These are phyloP conservation scores for Pantherophis vulpinus DNA, from an alignment of 2,797 vertebrate species.

Conservation along the genomic window DNA sequence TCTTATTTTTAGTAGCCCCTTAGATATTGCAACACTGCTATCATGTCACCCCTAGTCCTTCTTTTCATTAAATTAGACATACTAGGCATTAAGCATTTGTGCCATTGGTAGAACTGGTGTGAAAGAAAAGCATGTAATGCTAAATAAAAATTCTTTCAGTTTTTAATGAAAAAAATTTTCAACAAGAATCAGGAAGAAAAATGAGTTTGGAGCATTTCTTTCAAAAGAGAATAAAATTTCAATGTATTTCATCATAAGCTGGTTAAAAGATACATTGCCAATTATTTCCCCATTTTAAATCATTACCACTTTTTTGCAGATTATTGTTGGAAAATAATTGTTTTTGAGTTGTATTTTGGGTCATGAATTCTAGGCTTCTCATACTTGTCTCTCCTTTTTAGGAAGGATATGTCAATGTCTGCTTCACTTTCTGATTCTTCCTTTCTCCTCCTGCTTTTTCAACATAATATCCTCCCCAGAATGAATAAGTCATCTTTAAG, in stretches of 20 bases:
- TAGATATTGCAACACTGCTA: background rate
- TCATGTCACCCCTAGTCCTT: background rate
- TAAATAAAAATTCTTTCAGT: background rate
- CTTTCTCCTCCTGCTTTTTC: background rate
- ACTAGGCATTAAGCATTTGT: fast-evolving
- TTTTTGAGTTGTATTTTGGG: background rate
- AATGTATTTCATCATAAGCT: background rate
- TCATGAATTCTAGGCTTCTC: background rate
- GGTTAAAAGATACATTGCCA: background rate
- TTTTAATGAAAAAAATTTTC: background rate
- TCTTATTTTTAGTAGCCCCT: background rate
- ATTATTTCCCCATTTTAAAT: background rate
- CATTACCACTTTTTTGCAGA: background rate
- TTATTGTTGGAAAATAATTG: background rate
- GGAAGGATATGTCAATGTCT: background rate
- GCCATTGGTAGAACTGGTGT: background rate
- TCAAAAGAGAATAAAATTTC: background rate
- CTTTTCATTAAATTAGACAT: background rate
- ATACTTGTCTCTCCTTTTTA: background rate
- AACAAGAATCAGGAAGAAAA: background rate
- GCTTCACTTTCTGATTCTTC: background rate
- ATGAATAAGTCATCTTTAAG: background rate
- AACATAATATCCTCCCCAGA: background rate
- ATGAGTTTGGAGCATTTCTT: background rate
- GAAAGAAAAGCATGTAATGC: background rate